Evolutionary conservation across 2,888 invertebrate species (phyloP), one percentile per base, ranked within the genome.

Genomic region (Apodemia duryi): DNA sequence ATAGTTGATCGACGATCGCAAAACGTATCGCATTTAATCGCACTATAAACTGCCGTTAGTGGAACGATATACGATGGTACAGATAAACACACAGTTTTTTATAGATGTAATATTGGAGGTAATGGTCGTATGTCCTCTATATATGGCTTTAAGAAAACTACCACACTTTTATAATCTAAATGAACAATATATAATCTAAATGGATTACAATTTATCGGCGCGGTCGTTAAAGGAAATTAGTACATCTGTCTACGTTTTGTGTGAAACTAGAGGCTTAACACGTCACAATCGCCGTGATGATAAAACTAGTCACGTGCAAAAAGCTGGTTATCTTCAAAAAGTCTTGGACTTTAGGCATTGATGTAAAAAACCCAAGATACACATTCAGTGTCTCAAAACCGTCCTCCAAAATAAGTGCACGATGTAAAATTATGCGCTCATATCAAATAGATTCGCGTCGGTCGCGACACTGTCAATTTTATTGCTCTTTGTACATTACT

Each of bases 31-130:
- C 57, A 57, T 57, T 32, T 57, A 57, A 57, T 57, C 57, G 57
- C 57, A 57, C 57, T 57, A 29, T 57, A 32, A 57, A 57, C 29
- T 32, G 57, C 57, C 57, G 57, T 57, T 57, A 57, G 57, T 29
- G 57, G 32, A 57, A 57, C 57, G 57, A 57, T 57, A 57, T 57
- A 57, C 57, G 57, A 57, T 57, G 32, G 32, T 32, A 57, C 57
- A 57, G 57, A 57, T 57, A 57, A 57, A 57, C 57, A 57, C 32
- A 32, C 57, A 57, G 57, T 57, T 57, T 57, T 57, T 57, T 57
- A 57, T 57, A 57, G 57, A 57, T 57, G 57, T 57, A 57, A 57
- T 57, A 57, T 57, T 28, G 11, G 32, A 57, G 29, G 28, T 54
- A 54, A 54, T 54, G 54, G 10, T 10, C 29, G 57, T 32, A 57